Base-by-base conservation (phyloP, 2,888 invertebrate genomes). In the Poecilobothrus nobilitatus region DNA sequence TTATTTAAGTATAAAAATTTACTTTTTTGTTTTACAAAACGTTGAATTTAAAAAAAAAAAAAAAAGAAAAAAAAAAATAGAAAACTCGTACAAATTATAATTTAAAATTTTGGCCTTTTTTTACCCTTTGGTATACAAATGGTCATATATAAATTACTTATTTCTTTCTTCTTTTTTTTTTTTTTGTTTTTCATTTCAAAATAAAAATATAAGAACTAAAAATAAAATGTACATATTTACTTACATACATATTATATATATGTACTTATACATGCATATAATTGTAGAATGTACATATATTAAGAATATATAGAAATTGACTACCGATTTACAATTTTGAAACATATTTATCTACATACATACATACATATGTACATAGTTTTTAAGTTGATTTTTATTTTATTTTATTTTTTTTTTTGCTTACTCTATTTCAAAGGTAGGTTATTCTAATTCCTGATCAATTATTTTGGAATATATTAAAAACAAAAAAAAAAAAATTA, bases 31-130 rank as follows among this genome's bases (percentile, higher is more conserved):
- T 27, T 27, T 27, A 5, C 5, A 27, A 27, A 27, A 27, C 27
- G 27, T 27, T 27, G 27, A 27, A 27, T 27, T 27, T 27, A 27
- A 18, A 53, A 53, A 4, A 53, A 53, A 1, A 53, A 53, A 53
- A 18, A 18, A 5, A 53, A 53, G 18, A 18, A 12, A 12, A 37
- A 37, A 37, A 8, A 37, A 37, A 37, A 37, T 7, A 37, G 7
- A 37, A 37, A 37, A 27, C 27, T 9, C 41, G 41, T 27, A 41
- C 41, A 41, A 41, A 53, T 53, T 53, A 53, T 53, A 53, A 53
- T 12, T 53, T 53, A n/a, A 53, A 53, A 53, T 53, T 53, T 53
- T 53, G 53, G 53, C 53, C 53, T 53, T 53, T 53, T 41, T 53
- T 18, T 53, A 53, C 53, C 53, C 53, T 53, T 53, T 53, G 53